Conservation (phyloP, 2,113 vertebrate genomes). For the Fregata magnificens region DNA sequence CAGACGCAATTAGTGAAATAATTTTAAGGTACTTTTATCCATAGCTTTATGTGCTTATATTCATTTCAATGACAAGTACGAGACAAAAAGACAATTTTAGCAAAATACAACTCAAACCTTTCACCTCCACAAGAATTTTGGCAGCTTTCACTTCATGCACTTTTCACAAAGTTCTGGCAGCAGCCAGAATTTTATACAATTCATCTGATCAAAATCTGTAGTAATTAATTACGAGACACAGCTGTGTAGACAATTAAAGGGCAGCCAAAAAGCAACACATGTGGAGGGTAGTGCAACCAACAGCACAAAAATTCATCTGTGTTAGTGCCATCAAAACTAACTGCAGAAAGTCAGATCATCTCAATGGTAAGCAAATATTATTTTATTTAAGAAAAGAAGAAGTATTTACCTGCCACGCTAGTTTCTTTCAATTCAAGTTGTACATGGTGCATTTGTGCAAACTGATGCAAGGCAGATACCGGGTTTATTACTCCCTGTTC, state of each 20-base stretch:
- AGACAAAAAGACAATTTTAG: neutral
- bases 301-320: neutral
- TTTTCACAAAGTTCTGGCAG: neutral
- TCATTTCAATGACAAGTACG: neutral
- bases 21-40: neutral
- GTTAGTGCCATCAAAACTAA: neutral
- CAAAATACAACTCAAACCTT: neutral
- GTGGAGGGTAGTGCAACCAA: accelerated
- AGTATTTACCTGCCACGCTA: conserved; percentile 75
- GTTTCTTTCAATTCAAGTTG: conserved; percentile 90
- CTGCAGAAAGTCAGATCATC: neutral
- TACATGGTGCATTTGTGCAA: conserved; percentile 73
- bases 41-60: neutral
- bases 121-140: no score
- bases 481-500: conserved; percentile 74
- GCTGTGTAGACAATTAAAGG: neutral
- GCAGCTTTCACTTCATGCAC: accelerated
- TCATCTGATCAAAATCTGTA: neutral
- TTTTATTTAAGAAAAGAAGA: neutral
- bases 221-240: neutral
- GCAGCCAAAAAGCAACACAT: accelerated
- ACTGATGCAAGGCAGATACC: conserved; percentile 84
- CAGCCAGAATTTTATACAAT: neutral
- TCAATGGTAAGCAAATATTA: neutral
- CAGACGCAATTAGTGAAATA: neutral